Conservation (phyloP, 2,888 invertebrate genomes). For the Cistogaster globosa region DNA sequence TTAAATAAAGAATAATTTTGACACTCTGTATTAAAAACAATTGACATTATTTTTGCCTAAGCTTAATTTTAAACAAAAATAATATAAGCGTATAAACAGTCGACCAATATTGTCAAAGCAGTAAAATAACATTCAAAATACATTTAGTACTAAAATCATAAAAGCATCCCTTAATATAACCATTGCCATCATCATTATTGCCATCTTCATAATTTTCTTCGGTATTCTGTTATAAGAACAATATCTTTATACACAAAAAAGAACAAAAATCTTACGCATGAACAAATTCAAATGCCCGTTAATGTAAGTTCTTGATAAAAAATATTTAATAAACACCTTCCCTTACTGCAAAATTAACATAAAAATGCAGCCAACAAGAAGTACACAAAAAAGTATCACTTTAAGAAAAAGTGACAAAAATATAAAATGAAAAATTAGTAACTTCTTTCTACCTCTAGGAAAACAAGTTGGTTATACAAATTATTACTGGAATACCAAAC, state of each 20-base stretch:
- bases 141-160: constrained; percentile 35
- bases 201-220: constrained; percentile 36
- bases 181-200: constrained; percentile 13
- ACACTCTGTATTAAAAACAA: constrained; percentile 32
- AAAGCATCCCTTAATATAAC: constrained; percentile 46
- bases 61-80: constrained; percentile 40
- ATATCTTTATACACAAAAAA: constrained; percentile 36
- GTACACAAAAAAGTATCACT: background rate
- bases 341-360: constrained; percentile 21
- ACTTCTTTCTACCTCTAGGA: too few relatives aligned
- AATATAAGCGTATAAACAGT: constrained; percentile 33
- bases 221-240: constrained; percentile 30
- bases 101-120: constrained; percentile 14
- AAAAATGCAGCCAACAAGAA: background rate
- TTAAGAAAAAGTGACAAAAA: too few relatives aligned
- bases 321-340: constrained; percentile 52
- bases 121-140: constrained; percentile 24
- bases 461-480: too few relatives aligned
- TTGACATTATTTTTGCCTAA: constrained; percentile 29
- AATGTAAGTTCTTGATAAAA: constrained; percentile 38
- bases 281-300: constrained; percentile 47
- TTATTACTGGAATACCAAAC: too few relatives aligned
- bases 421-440: too few relatives aligned
- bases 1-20: constrained; percentile 43
- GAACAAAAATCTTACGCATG: constrained; percentile 61